These are phyloP conservation scores for Pharmacophagus antenor DNA, from an alignment of 2,888 invertebrate genomes.

Conservation along the genomic window DNA sequence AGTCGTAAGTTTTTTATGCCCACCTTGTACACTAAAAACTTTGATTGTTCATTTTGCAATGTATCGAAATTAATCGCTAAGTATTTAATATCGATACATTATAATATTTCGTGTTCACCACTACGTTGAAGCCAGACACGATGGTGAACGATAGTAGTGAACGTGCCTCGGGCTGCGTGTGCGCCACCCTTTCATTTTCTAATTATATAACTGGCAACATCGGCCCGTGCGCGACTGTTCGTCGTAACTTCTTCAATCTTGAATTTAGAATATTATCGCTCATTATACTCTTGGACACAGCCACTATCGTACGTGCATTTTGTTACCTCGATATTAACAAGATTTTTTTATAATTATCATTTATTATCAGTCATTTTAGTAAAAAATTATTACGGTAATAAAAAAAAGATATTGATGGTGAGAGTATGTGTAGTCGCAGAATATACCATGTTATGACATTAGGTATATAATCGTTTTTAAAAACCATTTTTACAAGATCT, in stretches of 20 bases:
- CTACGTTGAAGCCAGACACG: conserved; percentile 52
- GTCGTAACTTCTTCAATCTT: conserved; percentile 65
- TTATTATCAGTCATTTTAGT: too few species aligned
- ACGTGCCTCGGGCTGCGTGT: conserved; percentile 71
- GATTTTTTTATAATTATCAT: not conserved
- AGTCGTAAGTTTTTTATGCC: too few species aligned
- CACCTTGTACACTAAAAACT: too few species aligned
- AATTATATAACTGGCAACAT: conserved; percentile 77
- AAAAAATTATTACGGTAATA: too few species aligned
- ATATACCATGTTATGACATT: too few species aligned
- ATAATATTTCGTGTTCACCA: conserved; percentile 39
- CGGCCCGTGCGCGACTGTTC: conserved; percentile 73
- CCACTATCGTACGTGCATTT: conserved; percentile 53
- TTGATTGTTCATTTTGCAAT: not conserved
- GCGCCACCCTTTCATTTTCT: conserved; percentile 80
- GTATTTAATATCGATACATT: conserved; percentile 30
- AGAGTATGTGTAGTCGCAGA: too few species aligned
- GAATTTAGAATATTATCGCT: conserved; percentile 64
- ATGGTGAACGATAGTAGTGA: conserved; percentile 77
- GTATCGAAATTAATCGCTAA: not conserved
- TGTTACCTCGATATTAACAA: conserved; percentile 48
- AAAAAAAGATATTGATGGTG: too few species aligned
- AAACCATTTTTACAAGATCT: too few species aligned
- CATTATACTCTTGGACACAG: conserved; percentile 53
- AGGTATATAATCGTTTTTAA: too few species aligned